Base-by-base conservation (phyloP, 2,113 vertebrate genomes). In the Hippocampus abdominalis region DNA sequence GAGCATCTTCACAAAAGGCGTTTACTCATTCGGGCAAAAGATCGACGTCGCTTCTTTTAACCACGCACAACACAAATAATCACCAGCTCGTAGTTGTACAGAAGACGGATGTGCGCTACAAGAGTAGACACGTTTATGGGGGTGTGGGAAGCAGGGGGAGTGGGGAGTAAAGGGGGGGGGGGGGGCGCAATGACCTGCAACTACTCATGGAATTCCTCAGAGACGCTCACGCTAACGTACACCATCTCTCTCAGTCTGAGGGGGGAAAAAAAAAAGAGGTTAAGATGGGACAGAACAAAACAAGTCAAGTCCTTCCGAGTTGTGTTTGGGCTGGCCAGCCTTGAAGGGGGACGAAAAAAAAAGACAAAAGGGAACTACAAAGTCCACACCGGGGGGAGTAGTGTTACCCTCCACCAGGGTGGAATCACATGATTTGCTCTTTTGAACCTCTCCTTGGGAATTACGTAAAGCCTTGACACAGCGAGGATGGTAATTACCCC, bases 151-250 rank as follows among this genome's bases (percentile, higher is more conserved):
- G 3, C 0, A 2, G 13, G 25, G 59, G 32, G 32, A 6, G 32
- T 5, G 29, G 32, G 27, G 27, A 27, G 27, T 27, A 27, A 2
- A 27, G 27, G 27, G 1, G 27, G 27, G 29, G 57, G 75, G 83
- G 78, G 77, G 75, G 36, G 57, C 74, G 84, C 77, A 76, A 75
- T 74, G 85, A 84, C 84, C 84, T 83, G 76, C 64, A 64, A 87
- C 74, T 61, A 59, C 83, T 79, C 76, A 36, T 64, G 64, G 74
- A 77, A 88, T 88, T 88, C 84, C 80, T 78, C 70, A 62, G 71
- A 73, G 25, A 77, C 46, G 36, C 71, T 71, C 59, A 64, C 66
- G 65, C 70, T 11, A 15, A 80, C 77, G 81, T 66, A 84, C 77
- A 75, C 74, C 80, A 81, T 72, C 79, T 71, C 70, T 29, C 51